phyloP scores from a whole-genome alignment of 2,797 vertebrate genomes.

The Neopelma chrysocephalum region DNA sequence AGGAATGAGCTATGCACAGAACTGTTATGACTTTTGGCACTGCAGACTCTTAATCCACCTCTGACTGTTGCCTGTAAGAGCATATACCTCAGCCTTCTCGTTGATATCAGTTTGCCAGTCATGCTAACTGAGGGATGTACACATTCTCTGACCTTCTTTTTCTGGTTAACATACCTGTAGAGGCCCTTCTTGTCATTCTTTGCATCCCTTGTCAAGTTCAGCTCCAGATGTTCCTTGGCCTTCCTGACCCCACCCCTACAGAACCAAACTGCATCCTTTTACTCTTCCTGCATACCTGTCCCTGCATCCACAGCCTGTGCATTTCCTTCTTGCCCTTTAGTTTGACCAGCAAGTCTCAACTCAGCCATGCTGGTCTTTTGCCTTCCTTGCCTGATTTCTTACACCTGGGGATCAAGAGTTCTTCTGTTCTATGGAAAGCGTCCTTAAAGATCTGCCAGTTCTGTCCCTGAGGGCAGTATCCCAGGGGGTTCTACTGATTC shows the following conservation, averaged over 20 bases:
- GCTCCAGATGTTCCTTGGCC: background rate
- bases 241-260: background rate
- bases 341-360: background rate
- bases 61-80: background rate
- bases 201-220: background rate
- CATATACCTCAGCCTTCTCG: background rate
- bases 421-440: rapidly evolving
- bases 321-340: background rate
- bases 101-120: background rate
- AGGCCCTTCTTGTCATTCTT: background rate
- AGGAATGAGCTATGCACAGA: background rate
- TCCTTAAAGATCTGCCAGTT: background rate
- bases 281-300: too few relatives aligned
- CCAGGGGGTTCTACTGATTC: background rate
- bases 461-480: background rate
- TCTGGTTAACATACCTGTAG: background rate
- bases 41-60: background rate
- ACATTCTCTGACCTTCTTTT: background rate
- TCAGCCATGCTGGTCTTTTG: background rate
- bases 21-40: background rate
- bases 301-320: background rate
- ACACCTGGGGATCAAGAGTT: background rate
- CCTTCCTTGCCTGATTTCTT: background rate
- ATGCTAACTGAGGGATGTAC: background rate
- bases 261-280: background rate